Evolutionary conservation across 2,113 vertebrate genomes (phyloP), one percentile per base, ranked within the genome.

Genomic region (Corvus moneduloides): DNA sequence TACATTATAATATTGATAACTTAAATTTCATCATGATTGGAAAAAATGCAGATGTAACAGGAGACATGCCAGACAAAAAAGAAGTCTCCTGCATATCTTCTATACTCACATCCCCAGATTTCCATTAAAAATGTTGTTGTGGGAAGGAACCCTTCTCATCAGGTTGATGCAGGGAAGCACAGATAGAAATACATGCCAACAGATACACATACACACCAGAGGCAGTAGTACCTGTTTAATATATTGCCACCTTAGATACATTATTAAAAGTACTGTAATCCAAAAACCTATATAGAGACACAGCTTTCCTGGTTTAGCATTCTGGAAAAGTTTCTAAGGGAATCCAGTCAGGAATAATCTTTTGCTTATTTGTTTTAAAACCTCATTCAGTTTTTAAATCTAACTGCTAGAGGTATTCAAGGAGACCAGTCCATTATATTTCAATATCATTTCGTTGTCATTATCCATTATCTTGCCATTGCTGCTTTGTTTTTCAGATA

Each of bases 401-500:
- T 74, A 72, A 51, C n/a, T 64, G 37, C 33, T 61, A 58, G 37
- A 66, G 23, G 24, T 59, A 58, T 78, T 92, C 62, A 82, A 76
- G 49, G 26, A 95, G 26, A 71, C 15, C 19, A 41, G 39, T 23
- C n/a, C 37, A 62, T 72, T 93, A 58, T 43, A 63, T 55, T 85
- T 89, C 73, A 61, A 69, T 82, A 68, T 52, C 46, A 41, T 93
- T 74, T 81, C 77, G 55, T 58, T 69, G 62, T 43, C 72, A 62
- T 81, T 76, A 79, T 78, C 74, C 63, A 35, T 72, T 80, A 71
- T 77, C 35, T 77, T 84, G 43, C 56, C 43, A 93, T 79, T 92
- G 33, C 26, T 80, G 18, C 64, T 94, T 88, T 76, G 33, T 90
- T 94, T 91, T 91, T 93, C 74, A 94, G 41, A 56, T 71, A 74